Percentiles rank a stretch among this genome's conserved stretches.
Evolutionary conservation across 2,797 vertebrate genomes (phyloP).

Genomic region (Staurois parvus): DNA sequence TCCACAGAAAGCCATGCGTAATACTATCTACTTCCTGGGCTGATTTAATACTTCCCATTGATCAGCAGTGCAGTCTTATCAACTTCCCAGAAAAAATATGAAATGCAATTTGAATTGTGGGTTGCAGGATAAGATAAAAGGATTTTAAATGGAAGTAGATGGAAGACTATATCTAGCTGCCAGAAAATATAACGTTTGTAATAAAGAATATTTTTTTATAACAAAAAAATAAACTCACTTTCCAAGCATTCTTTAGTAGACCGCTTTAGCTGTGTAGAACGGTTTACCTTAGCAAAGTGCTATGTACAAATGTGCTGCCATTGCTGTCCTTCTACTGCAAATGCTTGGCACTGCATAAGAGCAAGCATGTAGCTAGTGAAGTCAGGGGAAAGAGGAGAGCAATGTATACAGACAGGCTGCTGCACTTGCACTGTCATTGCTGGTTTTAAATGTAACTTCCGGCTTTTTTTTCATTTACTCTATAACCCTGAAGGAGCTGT

Average conservation of each 20-base stretch:
- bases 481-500: too few relatives aligned
- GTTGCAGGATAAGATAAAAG: slow-evolving; percentile 20
- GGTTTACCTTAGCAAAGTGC: neutral
- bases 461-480: too few relatives aligned
- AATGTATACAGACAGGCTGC: too few relatives aligned
- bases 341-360: too few relatives aligned
- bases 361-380: neutral
- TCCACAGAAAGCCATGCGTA: slow-evolving; percentile 37
- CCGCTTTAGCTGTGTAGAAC: neutral
- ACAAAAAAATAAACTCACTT: neutral
- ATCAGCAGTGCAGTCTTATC: slow-evolving; percentile 35
- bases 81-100: slow-evolving; percentile 42
- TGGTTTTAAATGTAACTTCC: too few relatives aligned
- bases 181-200: neutral
- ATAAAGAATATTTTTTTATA: neutral
- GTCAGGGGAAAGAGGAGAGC: too few relatives aligned
- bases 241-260: neutral
- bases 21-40: slow-evolving; percentile 37
- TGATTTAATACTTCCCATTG: slow-evolving; percentile 55
- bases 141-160: neutral
- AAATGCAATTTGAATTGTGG: slow-evolving; percentile 22
- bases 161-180: neutral
- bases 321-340: neutral
- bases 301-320: neutral
- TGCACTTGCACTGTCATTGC: too few relatives aligned